Evolutionary conservation across 2,797 vertebrate genomes (phyloP), one percentile per base, ranked within the genome.

Genomic region (Sandelia bainsii): DNA sequence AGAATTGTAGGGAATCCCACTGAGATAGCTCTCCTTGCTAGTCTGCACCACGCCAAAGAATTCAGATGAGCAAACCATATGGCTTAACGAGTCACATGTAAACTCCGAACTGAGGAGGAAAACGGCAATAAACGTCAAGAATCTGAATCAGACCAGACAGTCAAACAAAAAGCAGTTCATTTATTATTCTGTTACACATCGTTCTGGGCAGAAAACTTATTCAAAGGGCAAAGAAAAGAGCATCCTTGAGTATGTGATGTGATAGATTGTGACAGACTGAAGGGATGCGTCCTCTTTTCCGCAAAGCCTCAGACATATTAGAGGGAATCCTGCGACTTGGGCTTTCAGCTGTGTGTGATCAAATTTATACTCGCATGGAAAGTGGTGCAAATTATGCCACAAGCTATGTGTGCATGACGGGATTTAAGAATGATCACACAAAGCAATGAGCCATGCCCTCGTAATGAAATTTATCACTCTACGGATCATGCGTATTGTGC

Each of bases 31-130:
- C 85, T 80, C 84, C 69, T 78, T 16, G 14, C 52, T 58, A 4
- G 77, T 75, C 79, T 42, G 69, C 64, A 6, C 52, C 17, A 6
- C 37, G 80, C 89, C 89, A 91, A 91, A 87, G 85, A 92, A 93
- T 91, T 85, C 86, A 84, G 84, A 93, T 61, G 90, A 92, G 86
- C 69, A 90, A 92, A 93, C 89, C 91, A 92, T 88, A 86, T 92
- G 91, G 91, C 79, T 74, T n/a, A 62, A 88, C 66, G 58, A 82
- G 86, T 89, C 85, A 71, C 75, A 80, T 72, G 80, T 70, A 75
- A 79, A 86, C 70, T 81, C 72, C 7, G 0, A 46, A 60, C 59
- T 23, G 20, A 69, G 65, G 77, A 61, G 29, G 54, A 48, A 81
- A 72, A 63, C 6, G 4, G 44, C 64, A 71, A 80, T 77, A 70